Evolutionary conservation across 37 sponge, comb jelly and placozoan genomes (phyloP), one percentile per base, ranked within the genome.

Genomic region (Cliona cf. orientalis): DNA sequence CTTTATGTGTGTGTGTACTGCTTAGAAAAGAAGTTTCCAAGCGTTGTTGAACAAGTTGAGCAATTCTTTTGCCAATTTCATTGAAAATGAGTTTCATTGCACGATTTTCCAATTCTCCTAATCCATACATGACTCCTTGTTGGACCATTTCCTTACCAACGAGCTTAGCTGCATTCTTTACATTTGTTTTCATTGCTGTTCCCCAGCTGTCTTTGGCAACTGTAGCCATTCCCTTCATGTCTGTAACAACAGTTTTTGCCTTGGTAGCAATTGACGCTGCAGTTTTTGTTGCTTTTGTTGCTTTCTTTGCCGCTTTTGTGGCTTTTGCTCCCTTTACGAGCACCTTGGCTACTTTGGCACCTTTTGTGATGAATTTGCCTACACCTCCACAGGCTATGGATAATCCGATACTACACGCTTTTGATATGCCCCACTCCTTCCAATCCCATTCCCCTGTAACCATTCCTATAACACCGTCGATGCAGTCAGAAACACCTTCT

Each of bases 391-490:
- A 7, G 5, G 53, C 67, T n/a, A 78, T n/a, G 5, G 79, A 78
- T 5, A 53, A 31, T 34, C 46, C 79, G 11, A 78, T 62, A 34
- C 66, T 53, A 12, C 31, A 29, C 4, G 79, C 79, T 38, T 78
- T 78, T 11, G 26, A 40, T 6, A 38, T 34, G 26, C 46, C 79
- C 79, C 79, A 78, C 34, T 78, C 32, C 26, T 35, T 26, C 46
- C 42, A 42, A 53, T 31, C 25, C 23, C 46, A 78, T 7, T 78
- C 66, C 21, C 79, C 79, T 29, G 79, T 78, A 3, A 65, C 38
- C 79, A 78, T 78, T 56, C 76, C 76, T 4, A 75, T 28, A 9
- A 32, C 62, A 19, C 76, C 76, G 5, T 75, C 76, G 29, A 75
- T 59, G 45, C 42, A 42, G 42, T 75, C 76, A 7, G 76, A 75